Percentiles rank a stretch among this genome's conserved stretches.
Conservation (phyloP, 2,888 invertebrate genomes). For the Mythimna loreyi region DNA sequence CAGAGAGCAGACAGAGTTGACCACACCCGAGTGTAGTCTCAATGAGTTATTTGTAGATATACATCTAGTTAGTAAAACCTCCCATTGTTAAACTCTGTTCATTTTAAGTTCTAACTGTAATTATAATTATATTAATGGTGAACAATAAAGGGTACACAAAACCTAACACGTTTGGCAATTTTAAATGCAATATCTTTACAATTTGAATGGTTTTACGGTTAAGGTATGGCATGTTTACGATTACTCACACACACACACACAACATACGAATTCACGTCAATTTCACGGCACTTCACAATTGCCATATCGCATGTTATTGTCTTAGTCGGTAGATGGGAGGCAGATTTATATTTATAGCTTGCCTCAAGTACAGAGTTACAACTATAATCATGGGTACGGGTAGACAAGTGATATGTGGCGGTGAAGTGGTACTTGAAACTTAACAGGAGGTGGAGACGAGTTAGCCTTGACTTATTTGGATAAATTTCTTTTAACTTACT, state of each 20-base stretch:
- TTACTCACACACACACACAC: constrained; percentile 7
- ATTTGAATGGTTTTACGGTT: neutral
- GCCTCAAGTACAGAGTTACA: constrained; percentile 3
- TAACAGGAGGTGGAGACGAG: no score
- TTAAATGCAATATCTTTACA: neutral
- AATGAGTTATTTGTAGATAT: no score
- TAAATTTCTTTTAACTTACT: neutral
- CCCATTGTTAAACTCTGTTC: no score
- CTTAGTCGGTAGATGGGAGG: constrained; percentile 27
- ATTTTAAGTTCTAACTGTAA: no score
- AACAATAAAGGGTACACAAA: no score
- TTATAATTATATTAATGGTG: no score
- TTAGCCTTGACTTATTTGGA: neutral
- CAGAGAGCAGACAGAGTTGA: no score
- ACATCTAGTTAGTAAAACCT: no score
- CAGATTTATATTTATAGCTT: constrained; percentile 34
- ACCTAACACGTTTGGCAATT: no score
- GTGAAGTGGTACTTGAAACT: neutral
- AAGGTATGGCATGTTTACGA: constrained; percentile 17
- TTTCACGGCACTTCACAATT: constrained; percentile 36
- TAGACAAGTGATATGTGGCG: constrained; percentile 7
- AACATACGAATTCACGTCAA: constrained; percentile 10
- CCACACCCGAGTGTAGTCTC: no score
- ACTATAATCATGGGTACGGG: constrained; percentile 5
- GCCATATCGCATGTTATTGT: constrained; percentile 25